These are phyloP conservation scores for Gastracanthus pulcherrimus DNA, from an alignment of 2,888 invertebrate genomes.

Conservation along the genomic window DNA sequence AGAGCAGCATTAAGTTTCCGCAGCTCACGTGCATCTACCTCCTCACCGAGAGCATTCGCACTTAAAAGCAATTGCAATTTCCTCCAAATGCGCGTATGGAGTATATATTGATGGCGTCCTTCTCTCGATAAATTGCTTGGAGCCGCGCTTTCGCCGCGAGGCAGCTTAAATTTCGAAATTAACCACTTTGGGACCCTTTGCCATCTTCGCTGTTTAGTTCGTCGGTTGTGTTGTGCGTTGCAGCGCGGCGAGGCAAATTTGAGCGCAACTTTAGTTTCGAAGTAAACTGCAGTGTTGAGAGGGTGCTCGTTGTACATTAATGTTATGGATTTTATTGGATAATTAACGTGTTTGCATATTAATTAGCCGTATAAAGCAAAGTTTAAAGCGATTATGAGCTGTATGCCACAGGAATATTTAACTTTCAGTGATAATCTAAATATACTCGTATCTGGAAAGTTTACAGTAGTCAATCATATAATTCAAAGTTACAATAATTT, in stretches of 20 bases:
- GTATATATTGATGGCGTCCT: not conserved
- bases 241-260: not conserved
- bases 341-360: not conserved
- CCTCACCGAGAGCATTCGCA: not conserved
- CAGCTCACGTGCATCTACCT: conserved; percentile 13
- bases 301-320: not conserved
- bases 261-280: not conserved
- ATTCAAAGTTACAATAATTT: too few relatives aligned
- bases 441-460: too few relatives aligned
- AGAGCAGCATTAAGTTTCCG: conserved; percentile 36
- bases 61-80: not conserved
- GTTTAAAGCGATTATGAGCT: too few relatives aligned
- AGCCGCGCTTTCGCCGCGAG: not conserved
- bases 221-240: not conserved
- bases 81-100: not conserved
- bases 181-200: too few relatives aligned
- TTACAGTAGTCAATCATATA: too few relatives aligned
- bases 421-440: too few relatives aligned
- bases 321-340: not conserved
- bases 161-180: not conserved
- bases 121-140: not conserved
- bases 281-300: not conserved
- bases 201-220: too few relatives aligned
- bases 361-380: not conserved
- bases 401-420: too few relatives aligned